A percentile compares a stretch with the other conserved stretches of the same genome.
Evolutionary conservation across 2,797 vertebrate species (phyloP).

Genomic region (Melanotaenia maccullochi): DNA sequence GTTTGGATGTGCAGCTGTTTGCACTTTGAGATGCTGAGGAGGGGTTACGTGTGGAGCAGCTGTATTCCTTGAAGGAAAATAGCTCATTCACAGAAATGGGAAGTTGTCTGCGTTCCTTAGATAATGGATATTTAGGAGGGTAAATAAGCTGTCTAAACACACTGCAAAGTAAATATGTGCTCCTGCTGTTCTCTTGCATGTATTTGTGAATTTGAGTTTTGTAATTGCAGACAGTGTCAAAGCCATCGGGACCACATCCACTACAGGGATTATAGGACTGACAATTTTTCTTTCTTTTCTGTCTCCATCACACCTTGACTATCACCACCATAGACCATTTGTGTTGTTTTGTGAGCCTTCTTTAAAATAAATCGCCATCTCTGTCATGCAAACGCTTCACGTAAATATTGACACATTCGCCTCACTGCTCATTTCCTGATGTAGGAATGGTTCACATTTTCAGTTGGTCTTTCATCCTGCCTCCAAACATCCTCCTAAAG

Average conservation of each 20-base stretch:
- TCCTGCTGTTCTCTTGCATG: constrained; percentile 6
- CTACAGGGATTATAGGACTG: constrained; percentile 21
- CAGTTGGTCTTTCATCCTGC: constrained; percentile 58
- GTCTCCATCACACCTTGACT: constrained; percentile 30
- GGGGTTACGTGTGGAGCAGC: constrained; percentile 33
- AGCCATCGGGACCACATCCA: constrained; percentile 18
- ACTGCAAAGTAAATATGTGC: constrained; percentile 27
- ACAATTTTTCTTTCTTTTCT: constrained; percentile 1
- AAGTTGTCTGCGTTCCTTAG: constrained; percentile 57
- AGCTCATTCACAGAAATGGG: constrained; percentile 22
- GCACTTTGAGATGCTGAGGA: constrained; percentile 6
- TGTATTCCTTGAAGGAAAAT: constrained; percentile 44
- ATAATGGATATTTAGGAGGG: constrained; percentile 40
- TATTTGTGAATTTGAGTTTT: constrained; percentile 17
- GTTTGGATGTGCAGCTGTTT: constrained; percentile 36
- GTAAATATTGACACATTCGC: constrained; percentile 74
- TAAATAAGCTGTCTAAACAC: constrained; percentile 47
- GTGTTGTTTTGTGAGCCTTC: constrained; percentile 34
- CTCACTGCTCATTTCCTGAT: constrained; percentile 65
- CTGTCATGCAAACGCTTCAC: constrained; percentile 33
- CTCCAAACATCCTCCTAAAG: constrained; percentile 34
- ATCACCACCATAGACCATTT: constrained; percentile 32
- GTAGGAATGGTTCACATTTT: constrained; percentile 58
- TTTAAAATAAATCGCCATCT: constrained; percentile 43
- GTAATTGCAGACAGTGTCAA: neutral